A percentile compares a stretch with the other conserved stretches of the same genome.
These are phyloP conservation scores for Eublepharis macularius DNA, from an alignment of 2,113 vertebrate genomes.

Conservation along the genomic window DNA sequence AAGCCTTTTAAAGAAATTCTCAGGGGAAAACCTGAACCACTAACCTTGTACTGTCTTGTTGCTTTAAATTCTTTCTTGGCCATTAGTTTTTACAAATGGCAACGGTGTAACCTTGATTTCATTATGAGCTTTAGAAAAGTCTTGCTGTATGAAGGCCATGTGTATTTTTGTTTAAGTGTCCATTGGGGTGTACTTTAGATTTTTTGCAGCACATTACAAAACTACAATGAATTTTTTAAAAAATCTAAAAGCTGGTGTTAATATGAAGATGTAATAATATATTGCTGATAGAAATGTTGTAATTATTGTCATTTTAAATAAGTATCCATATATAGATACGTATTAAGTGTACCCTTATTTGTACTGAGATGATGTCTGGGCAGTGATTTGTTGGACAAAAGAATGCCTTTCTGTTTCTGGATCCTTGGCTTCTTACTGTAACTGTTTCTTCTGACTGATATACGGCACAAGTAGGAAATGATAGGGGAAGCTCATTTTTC, in stretches of 20 bases:
- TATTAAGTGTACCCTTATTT: not conserved
- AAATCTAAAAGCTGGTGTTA: not conserved
- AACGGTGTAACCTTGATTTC: too few relatives aligned
- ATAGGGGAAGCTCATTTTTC: conserved; percentile 36
- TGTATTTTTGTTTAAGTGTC: too few relatives aligned
- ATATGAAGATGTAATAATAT: not conserved
- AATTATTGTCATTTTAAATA: not conserved
- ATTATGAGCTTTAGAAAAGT: too few relatives aligned
- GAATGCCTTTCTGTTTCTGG: conserved; percentile 30
- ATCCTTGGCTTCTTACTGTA: not conserved
- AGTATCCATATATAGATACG: not conserved
- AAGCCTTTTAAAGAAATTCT: too few relatives aligned
- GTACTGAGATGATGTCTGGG: conserved; percentile 33
- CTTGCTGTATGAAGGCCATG: too few relatives aligned
- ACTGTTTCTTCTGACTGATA: conserved; percentile 31
- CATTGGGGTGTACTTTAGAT: not conserved
- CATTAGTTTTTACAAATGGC: too few relatives aligned
- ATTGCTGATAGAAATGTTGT: not conserved
- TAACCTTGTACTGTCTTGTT: too few relatives aligned
- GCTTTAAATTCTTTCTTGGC: too few relatives aligned
- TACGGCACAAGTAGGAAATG: conserved; percentile 27
- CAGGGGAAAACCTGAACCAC: too few relatives aligned
- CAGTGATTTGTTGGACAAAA: not conserved
- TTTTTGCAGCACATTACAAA: not conserved
- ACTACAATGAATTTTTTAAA: not conserved